Base-by-base conservation (phyloP, 2,113 vertebrate genomes). In the Brachyistius frenatus region DNA sequence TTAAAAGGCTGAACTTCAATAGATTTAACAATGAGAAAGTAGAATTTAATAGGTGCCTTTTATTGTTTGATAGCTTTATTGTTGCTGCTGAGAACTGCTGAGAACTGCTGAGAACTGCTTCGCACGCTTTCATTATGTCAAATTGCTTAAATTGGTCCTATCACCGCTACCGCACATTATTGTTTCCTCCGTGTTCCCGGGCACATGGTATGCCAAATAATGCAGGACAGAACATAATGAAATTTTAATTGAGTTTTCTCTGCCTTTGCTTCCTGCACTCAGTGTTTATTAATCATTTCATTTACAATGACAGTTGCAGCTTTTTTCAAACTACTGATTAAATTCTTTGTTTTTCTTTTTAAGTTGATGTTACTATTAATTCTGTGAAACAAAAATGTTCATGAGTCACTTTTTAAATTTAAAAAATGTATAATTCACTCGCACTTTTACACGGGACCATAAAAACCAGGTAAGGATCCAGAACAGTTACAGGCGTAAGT, bases 61-160 rank as follows among this genome's bases (percentile, higher is more conserved):
- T 66, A 61, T 64, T 54, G 54, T 77, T 63, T 54, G 46, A 83
- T 36, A 30, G 15, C 55, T 77, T 85, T 72, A 77, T 75, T 78
- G 66, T 56, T 66, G 50, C 54, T 2, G 53, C 74, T 77, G 81
- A 50, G 23, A 23, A 23, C 54, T 2, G 53, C 74, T 77, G 81
- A 54, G 23, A 23, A 23, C 75, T 69, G 46, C 60, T 30, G 53
- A 52, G 66, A 56, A 62, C 1, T 15, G 31, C 9, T 73, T 52
- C 68, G 52, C 30, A 14, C 54, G 81, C 33, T 81, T 76, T 78
- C 58, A 84, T 74, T 79, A 64, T 69, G 54, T 66, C 49, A 69
- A 64, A 81, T 87, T 76, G 81, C 33, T 47, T 7, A 54, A 8
- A 70, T 73, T 39, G 50, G 69, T 47, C 37, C 54, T 32, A 78